Evolutionary conservation across 2,888 invertebrate genomes (phyloP).

Genomic region (Eilema caniola): DNA sequence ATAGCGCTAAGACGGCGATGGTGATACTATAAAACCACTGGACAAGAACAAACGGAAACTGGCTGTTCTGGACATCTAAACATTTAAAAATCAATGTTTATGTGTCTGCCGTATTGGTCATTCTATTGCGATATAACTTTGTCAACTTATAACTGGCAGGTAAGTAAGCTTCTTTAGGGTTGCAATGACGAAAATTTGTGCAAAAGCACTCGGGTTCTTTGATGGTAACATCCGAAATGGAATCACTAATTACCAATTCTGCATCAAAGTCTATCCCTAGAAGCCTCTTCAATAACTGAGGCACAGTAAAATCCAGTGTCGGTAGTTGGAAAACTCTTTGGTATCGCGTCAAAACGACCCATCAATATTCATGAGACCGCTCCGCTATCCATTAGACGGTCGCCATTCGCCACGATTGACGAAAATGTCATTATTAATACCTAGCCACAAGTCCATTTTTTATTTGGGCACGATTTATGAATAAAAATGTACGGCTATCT

Average conservation of each 20-base stretch:
- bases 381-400: slow-evolving; percentile 46
- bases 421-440: slow-evolving; percentile 48
- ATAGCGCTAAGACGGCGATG: too few species aligned
- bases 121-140: neutral
- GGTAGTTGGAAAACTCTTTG: slow-evolving; percentile 19
- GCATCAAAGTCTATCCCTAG: neutral
- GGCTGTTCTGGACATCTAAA: too few species aligned
- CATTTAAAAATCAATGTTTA: too few species aligned
- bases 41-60: too few species aligned
- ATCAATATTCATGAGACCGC: slow-evolving; percentile 49
- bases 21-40: too few species aligned
- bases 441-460: slow-evolving; percentile 34
- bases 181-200: too few species aligned
- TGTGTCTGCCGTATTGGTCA: neutral
- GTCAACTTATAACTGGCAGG: neutral
- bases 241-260: neutral
- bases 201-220: neutral
- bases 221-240: neutral
- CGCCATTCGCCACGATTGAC: slow-evolving; percentile 38
- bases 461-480: slow-evolving; percentile 39
- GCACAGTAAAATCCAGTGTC: slow-evolving; percentile 6
- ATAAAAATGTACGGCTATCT: slow-evolving; percentile 24
- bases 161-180: neutral
- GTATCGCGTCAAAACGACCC: slow-evolving; percentile 24
- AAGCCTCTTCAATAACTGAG: neutral